phyloP scores from a whole-genome alignment of 2,113 vertebrate species.

The Mandrillus leucophaeus region DNA sequence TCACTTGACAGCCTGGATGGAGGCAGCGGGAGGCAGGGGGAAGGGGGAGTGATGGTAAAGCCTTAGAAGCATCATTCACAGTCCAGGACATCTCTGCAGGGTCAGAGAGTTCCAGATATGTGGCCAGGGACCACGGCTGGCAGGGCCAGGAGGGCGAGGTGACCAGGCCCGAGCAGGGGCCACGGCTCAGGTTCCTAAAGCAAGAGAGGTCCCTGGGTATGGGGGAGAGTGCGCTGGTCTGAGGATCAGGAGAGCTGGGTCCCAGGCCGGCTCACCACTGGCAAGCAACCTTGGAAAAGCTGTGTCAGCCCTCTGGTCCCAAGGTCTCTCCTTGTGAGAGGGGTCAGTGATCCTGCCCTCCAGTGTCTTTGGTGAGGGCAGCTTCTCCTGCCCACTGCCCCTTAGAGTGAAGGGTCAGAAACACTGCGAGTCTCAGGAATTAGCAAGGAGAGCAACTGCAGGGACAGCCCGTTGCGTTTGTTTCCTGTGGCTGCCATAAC shows the following conservation, averaged over 20 bases:
- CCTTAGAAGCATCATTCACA: background rate
- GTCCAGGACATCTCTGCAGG: background rate
- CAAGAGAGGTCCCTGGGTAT: background rate
- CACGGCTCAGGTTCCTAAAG: background rate
- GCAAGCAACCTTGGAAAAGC: background rate
- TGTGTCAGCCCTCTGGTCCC: background rate
- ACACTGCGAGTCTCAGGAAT: accelerated
- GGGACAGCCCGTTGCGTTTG: background rate
- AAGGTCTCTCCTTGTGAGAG: background rate
- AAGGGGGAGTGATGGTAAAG: background rate
- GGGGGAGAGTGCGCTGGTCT: background rate
- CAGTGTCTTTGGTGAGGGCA: background rate
- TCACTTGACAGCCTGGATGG: background rate
- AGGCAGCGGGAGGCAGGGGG: no score
- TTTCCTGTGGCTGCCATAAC: background rate
- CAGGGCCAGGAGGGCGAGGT: background rate
- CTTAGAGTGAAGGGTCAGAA: background rate
- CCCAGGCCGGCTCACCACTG: background rate
- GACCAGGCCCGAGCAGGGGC: background rate
- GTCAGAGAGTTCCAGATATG: background rate
- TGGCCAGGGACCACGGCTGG: background rate
- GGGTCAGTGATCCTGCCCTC: background rate
- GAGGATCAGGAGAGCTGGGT: background rate
- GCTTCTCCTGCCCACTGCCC: background rate
- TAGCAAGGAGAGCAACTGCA: accelerated